Conservation (phyloP, 1,140 invertebrate genomes). For the Bombus polaris region DNA sequence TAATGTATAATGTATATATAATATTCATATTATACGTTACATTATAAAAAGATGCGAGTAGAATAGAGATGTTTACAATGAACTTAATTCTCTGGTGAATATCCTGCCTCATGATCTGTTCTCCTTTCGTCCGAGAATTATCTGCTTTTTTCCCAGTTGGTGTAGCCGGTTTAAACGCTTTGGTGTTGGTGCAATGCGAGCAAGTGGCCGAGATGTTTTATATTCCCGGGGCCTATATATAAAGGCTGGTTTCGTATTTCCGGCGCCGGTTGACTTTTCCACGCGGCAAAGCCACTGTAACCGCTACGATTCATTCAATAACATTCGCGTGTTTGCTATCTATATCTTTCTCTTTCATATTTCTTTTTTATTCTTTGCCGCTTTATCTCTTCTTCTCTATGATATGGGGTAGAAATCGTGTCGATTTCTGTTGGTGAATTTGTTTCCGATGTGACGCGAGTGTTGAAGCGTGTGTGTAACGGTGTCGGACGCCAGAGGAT, state of each 20-base stretch:
- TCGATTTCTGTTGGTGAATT: slow-evolving; percentile 35
- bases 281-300: slow-evolving; percentile 11
- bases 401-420: not conserved
- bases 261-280: slow-evolving; percentile 40
- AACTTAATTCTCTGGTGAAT: not conserved
- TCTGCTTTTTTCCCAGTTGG: not conserved
- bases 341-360: no score
- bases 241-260: slow-evolving; percentile 17
- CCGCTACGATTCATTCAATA: not conserved
- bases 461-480: not conserved
- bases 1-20: not conserved
- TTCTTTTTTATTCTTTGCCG: no score
- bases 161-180: slow-evolving; percentile 28
- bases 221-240: not conserved
- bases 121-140: not conserved
- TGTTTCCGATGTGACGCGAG: slow-evolving; percentile 37
- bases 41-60: not conserved
- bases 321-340: not conserved
- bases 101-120: not conserved
- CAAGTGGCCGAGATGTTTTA: slow-evolving; percentile 28
- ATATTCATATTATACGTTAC: no score
- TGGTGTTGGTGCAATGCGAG: slow-evolving; percentile 20
- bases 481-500: slow-evolving; percentile 18
- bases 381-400: not conserved
- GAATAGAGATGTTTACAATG: not conserved